phyloP scores from a whole-genome alignment of 64 coral and sea anemone species.

The Pocillopora damicornis region DNA sequence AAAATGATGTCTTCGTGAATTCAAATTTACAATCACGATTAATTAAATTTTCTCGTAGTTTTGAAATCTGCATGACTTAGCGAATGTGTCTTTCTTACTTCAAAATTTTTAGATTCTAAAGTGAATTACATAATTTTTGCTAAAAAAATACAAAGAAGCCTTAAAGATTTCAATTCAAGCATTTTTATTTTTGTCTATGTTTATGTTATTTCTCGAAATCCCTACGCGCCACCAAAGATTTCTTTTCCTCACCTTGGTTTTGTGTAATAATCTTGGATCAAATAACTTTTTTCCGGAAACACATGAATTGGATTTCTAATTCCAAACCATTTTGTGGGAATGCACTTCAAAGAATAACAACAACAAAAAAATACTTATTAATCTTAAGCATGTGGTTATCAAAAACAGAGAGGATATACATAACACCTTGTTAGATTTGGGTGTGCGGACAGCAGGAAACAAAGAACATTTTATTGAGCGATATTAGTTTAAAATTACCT shows the following conservation, averaged over 20 bases:
- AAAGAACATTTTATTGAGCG: not conserved
- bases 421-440: conserved; percentile 24
- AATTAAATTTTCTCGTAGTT: too few relatives aligned
- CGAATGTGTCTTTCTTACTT: too few relatives aligned
- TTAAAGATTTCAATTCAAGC: too few relatives aligned
- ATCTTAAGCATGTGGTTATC: not conserved
- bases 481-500: not conserved
- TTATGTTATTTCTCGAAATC: too few relatives aligned
- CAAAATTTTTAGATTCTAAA: too few relatives aligned
- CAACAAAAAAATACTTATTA: not conserved
- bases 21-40: too few relatives aligned
- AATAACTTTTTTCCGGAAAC: conserved; percentile 22
- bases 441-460: not conserved
- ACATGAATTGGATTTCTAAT: not conserved
- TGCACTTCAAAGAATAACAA: not conserved
- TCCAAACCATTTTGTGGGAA: not conserved
- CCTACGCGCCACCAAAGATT: too few relatives aligned
- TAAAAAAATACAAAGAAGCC: too few relatives aligned
- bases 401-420: not conserved
- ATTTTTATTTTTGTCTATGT: too few relatives aligned
- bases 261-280: conserved; percentile 8
- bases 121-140: too few relatives aligned
- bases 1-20: too few relatives aligned
- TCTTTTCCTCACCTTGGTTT: not conserved
- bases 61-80: too few relatives aligned